Percentiles rank a stretch among this genome's conserved stretches.
phyloP scores from a whole-genome alignment of 2,797 vertebrate genomes.

The Chaenodraco wilsoni region DNA sequence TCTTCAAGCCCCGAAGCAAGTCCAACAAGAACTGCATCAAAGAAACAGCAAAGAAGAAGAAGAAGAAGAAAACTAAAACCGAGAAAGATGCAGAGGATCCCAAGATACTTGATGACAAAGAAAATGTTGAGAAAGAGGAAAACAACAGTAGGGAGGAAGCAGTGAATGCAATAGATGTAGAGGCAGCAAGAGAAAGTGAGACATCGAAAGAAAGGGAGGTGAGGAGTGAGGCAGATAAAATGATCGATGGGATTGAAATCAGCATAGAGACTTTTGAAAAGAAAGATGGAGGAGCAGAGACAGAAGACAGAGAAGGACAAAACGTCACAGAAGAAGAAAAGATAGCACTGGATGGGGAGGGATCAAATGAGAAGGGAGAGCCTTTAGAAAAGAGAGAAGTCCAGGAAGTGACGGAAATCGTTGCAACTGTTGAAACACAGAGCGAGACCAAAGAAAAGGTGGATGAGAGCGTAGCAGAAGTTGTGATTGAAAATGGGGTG shows the following conservation, averaged over 20 bases:
- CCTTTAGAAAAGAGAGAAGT: conserved; percentile 30
- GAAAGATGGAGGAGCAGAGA: conserved; percentile 51
- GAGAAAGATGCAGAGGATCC: conserved; percentile 75
- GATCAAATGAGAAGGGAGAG: conserved; percentile 36
- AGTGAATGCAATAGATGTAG: conserved; percentile 13
- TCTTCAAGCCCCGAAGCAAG: conserved; percentile 85
- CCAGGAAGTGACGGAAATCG: conserved; percentile 44
- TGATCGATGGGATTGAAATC: conserved; percentile 51
- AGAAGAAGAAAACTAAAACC: conserved; percentile 69
- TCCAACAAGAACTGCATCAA: conserved; percentile 84
- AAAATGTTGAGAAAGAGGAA: conserved; percentile 54
- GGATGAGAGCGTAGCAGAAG: conserved; percentile 20
- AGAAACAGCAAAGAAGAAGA: conserved; percentile 80
- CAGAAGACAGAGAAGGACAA: conserved; percentile 33
- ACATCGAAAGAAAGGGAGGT: conserved; percentile 31
- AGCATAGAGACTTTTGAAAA: conserved; percentile 36
- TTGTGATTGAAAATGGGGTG: conserved; percentile 68
- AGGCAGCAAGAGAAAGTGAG: conserved; percentile 37
- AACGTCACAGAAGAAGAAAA: conserved; percentile 32
- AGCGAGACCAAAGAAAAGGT: conserved; percentile 62
- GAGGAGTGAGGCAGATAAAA: conserved; percentile 40
- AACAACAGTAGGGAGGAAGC: conserved; percentile 37
- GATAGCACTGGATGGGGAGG: conserved; percentile 26
- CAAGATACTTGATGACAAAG: conserved; percentile 66
- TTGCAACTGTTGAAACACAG: conserved; percentile 37